Base-by-base conservation (phyloP, 2,797 vertebrate species). In the Columba guinea region DNA sequence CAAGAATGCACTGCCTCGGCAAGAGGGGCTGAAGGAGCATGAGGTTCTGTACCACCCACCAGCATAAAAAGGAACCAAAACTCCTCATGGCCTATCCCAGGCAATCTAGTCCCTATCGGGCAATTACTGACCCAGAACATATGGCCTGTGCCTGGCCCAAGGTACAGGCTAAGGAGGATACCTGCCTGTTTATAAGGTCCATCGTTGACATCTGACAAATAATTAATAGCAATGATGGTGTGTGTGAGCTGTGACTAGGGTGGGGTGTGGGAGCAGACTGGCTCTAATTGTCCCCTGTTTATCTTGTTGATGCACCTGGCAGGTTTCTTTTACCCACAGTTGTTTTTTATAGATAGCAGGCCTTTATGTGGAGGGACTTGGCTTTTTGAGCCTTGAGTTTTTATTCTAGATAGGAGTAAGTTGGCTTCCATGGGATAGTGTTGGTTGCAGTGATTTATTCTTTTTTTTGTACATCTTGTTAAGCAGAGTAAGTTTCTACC, bases 271-370 rank as follows among this genome's bases (percentile, higher is more conserved):
- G 82, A 96, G 67, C 74, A 67, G 90, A 67, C 92, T 3, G 64
- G 16, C 48, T 95, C 44, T 96, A 95, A 96, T 96, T 97, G 94
- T 91, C 68, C 41, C 91, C 88, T 96, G 79, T 96, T 96, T 97
- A 96, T 97, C 92, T 91, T 60, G 81, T 80, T 71, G 86, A 74
- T 94, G 78, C 76, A 77, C 91, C 71, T 49, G 64, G 78, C 75
- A 80, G 53, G 87, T 79, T 84, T 96, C 73, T 93, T 89, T 94
- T 73, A 93, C 23, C 63, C 24, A 22, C 34, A 89, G 89, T 78
- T 95, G 90, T 87, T 90, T 95, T 85, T 85, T 96, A 75, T 93
- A 93, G 92, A 84, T 46, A 92, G 83, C 56, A 92, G 41, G 46
- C 76, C 87, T 84, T 93, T 89, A 69, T 89, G 59, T 60, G 77